Conservation (phyloP, 2,113 vertebrate genomes). For the Saccopteryx bilineata region DNA sequence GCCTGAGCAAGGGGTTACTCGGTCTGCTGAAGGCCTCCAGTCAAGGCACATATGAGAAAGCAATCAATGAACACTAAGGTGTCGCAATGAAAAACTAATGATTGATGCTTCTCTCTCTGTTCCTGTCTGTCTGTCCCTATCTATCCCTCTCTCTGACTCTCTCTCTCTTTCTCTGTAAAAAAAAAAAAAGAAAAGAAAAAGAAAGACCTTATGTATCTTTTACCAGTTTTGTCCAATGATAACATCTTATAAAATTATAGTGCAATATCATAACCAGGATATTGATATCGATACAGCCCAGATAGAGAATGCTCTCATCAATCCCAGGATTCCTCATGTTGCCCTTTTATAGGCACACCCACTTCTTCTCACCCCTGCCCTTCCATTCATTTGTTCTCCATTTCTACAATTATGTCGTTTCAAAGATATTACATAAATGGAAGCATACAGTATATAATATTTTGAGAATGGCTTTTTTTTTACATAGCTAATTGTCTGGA, state of each 20-base stretch:
- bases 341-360: neutral
- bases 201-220: neutral
- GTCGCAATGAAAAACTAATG: no score
- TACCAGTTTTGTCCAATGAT: neutral
- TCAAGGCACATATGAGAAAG: no score
- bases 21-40: no score
- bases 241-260: neutral
- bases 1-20: no score
- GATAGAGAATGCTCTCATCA: neutral
- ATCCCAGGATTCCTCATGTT: neutral
- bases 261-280: neutral
- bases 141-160: no score
- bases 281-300: neutral
- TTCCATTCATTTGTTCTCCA: neutral
- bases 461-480: neutral
- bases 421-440: neutral
- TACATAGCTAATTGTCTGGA: neutral
- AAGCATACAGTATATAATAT: neutral
- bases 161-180: no score
- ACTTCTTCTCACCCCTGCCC: accelerated
- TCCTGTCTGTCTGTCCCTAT: no score
- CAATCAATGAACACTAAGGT: no score
- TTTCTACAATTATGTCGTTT: neutral
- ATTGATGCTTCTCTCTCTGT: no score
- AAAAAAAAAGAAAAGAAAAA: no score